Percentiles rank a stretch among this genome's conserved stretches.
These are phyloP conservation scores for Lutjanus campechanus DNA, from an alignment of 2,797 vertebrate genomes.

Conservation along the genomic window DNA sequence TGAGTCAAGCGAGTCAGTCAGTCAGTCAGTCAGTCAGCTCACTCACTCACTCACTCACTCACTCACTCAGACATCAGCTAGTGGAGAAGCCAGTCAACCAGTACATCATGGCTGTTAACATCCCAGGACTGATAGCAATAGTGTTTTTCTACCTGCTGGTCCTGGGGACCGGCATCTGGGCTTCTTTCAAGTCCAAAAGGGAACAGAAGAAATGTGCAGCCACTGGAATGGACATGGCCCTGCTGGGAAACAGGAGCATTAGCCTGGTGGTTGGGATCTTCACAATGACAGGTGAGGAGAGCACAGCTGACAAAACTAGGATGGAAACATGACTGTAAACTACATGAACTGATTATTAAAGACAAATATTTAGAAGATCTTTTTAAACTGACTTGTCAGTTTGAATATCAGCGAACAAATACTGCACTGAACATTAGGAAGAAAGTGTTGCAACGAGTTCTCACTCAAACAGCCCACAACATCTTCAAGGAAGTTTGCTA, in stretches of 20 bases:
- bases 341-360: too few species aligned
- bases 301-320: neutral
- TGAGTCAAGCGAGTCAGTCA: too few species aligned
- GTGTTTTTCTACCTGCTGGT: slow-evolving; percentile 62
- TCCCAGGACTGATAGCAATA: slow-evolving; percentile 56
- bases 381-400: too few species aligned
- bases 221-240: slow-evolving; percentile 45
- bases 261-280: slow-evolving; percentile 53
- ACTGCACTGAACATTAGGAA: too few species aligned
- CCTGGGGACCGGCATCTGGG: slow-evolving; percentile 63
- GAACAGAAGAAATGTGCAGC: slow-evolving; percentile 32
- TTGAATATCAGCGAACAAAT: too few species aligned
- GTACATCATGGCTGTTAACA: slow-evolving; percentile 45
- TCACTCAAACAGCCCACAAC: too few species aligned
- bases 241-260: slow-evolving; percentile 59
- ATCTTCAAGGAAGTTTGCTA: too few species aligned
- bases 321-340: too few species aligned
- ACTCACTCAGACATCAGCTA: neutral
- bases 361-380: too few species aligned
- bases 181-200: slow-evolving; percentile 47
- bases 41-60: neutral
- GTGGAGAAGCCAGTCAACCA: neutral
- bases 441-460: too few species aligned
- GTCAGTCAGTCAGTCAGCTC: too few species aligned
- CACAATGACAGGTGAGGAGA: slow-evolving; percentile 60